Percentiles rank a stretch among this genome's conserved stretches.
These are phyloP conservation scores for Dasyprocta punctata DNA, from an alignment of 2,113 vertebrate genomes.

Conservation along the genomic window DNA sequence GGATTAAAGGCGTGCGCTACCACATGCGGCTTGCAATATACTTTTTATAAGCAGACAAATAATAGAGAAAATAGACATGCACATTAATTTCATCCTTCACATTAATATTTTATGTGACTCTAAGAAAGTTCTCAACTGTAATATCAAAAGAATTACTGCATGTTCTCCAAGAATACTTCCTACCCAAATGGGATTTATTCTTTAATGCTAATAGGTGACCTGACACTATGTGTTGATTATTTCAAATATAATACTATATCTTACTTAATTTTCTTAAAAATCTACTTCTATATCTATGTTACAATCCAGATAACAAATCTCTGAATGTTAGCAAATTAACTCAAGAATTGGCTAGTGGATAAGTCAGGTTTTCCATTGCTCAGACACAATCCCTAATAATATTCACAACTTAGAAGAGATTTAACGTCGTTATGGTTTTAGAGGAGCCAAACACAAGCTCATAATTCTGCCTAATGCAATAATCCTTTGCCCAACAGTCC, in stretches of 20 bases:
- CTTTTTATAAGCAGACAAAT: slow-evolving; percentile 11
- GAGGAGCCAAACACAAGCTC: background rate
- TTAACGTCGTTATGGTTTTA: background rate
- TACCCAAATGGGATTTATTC: background rate
- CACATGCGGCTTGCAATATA: no score
- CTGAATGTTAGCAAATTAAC: background rate
- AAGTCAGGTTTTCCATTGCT: background rate
- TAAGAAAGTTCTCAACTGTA: background rate
- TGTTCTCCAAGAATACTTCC: background rate
- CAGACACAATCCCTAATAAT: background rate
- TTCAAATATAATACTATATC: slow-evolving; percentile 11
- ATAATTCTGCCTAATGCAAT: background rate
- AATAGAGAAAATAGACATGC: background rate
- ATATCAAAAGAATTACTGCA: background rate
- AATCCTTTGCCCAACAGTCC: background rate
- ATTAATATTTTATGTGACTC: background rate
- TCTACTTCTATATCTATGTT: slow-evolving; percentile 11
- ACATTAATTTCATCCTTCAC: slow-evolving; percentile 2
- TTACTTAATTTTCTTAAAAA: slow-evolving; percentile 7
- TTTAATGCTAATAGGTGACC: background rate
- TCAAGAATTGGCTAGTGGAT: background rate
- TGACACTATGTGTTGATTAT: background rate
- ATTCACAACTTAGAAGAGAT: background rate
- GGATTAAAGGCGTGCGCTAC: no score
- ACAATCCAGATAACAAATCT: background rate